phyloP scores from a whole-genome alignment of 2,888 invertebrate genomes.

The Polymixis lichenea region DNA sequence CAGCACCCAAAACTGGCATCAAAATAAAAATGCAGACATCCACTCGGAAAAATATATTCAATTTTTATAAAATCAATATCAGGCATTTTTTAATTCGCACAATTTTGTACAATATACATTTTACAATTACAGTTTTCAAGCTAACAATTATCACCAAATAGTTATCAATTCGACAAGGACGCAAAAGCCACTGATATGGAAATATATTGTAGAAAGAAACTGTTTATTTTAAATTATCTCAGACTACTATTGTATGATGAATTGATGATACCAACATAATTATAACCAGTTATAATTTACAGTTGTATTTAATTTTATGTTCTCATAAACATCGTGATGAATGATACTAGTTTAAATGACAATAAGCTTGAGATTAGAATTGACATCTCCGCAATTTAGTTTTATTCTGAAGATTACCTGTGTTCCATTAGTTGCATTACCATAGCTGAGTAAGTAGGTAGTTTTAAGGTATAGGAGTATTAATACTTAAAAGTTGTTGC shows the following conservation, averaged over 20 bases:
- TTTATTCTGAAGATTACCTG: neutral
- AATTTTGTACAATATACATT: slow-evolving; percentile 88
- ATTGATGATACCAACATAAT: slow-evolving; percentile 44
- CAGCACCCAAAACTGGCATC: slow-evolving; percentile 14
- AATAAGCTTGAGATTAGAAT: neutral
- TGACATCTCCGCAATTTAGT: neutral
- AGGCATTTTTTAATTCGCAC: slow-evolving; percentile 88
- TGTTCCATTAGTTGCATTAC: neutral
- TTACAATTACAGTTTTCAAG: slow-evolving; percentile 74
- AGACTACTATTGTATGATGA: slow-evolving; percentile 35
- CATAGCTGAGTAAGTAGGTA: neutral
- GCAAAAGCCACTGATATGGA: slow-evolving; percentile 45
- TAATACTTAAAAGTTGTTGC: neutral
- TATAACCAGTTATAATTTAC: slow-evolving; percentile 36
- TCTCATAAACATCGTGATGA: slow-evolving; percentile 47
- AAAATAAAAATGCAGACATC: slow-evolving; percentile 79
- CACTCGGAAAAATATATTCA: slow-evolving; percentile 90
- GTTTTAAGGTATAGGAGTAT: neutral
- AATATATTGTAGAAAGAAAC: slow-evolving; percentile 43
- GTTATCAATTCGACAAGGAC: slow-evolving; percentile 54
- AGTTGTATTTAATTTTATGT: slow-evolving; percentile 37
- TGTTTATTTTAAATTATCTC: slow-evolving; percentile 23
- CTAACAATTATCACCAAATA: slow-evolving; percentile 68
- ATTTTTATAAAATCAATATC: slow-evolving; percentile 90
- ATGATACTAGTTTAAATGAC: neutral